A percentile compares a stretch with the other conserved stretches of the same genome.
Evolutionary conservation across 2,888 invertebrate species (phyloP).

Genomic region (Ophion costatus): DNA sequence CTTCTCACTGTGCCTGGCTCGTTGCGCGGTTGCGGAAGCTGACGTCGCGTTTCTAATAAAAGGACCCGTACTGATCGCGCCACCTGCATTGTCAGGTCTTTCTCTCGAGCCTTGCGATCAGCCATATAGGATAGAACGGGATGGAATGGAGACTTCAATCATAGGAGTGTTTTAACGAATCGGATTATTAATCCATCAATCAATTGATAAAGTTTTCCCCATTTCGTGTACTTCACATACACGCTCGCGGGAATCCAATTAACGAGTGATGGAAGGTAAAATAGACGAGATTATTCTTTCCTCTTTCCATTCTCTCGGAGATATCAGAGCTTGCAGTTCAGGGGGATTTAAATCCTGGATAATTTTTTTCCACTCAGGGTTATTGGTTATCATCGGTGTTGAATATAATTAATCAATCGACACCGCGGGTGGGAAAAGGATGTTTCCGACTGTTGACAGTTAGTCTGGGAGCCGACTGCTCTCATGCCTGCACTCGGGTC

Average conservation of each 20-base stretch:
- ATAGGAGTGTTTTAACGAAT: constrained; percentile 16
- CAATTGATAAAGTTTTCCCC: constrained; percentile 33
- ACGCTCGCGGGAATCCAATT: constrained; percentile 33
- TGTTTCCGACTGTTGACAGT: constrained; percentile 58
- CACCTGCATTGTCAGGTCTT: constrained; percentile 71
- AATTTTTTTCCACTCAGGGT: constrained; percentile 38
- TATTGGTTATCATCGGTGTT: constrained; percentile 56
- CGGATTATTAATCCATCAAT: constrained; percentile 28
- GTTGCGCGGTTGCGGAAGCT: constrained; percentile 72
- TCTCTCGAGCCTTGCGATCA: constrained; percentile 55
- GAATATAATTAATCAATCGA: constrained; percentile 66
- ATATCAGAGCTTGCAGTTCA: constrained; percentile 24
- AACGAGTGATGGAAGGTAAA: constrained; percentile 12
- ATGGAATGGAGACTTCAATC: constrained; percentile 2
- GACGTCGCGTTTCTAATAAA: constrained; percentile 82
- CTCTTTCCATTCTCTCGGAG: neutral
- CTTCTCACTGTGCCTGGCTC: constrained; percentile 24
- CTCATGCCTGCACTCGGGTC: neutral
- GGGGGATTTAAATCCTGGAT: neutral
- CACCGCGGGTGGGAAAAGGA: constrained; percentile 10
- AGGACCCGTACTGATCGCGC: constrained; percentile 71
- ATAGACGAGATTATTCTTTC: neutral
- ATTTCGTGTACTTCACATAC: neutral
- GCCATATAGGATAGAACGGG: neutral
- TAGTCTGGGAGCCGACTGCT: constrained; percentile 58